Evolutionary conservation across 1,140 invertebrate genomes (phyloP).

Genomic region (Marisa cornuarietis): DNA sequence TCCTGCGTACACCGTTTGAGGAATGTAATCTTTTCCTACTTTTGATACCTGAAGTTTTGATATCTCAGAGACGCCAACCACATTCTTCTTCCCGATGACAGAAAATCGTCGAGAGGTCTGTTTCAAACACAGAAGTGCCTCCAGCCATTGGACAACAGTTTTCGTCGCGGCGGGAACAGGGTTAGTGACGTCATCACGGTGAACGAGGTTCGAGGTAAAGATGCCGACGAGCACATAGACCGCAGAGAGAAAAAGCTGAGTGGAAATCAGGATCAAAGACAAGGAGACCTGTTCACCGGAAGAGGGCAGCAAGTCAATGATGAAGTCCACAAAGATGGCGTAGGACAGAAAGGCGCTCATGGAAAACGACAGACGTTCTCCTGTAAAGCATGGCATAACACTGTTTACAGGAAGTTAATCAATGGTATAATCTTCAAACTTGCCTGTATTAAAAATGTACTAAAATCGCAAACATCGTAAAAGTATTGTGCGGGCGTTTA

Average conservation of each 20-base stretch:
- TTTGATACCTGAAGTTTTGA: too few relatives aligned
- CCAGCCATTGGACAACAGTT: not conserved
- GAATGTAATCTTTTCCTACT: too few relatives aligned
- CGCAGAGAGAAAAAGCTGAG: not conserved
- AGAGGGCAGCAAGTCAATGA: conserved; percentile 14
- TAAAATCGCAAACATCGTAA: too few relatives aligned
- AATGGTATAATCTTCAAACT: too few relatives aligned
- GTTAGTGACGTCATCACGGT: not conserved
- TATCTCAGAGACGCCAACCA: too few relatives aligned
- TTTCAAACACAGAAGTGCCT: not conserved
- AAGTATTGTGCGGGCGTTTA: too few relatives aligned
- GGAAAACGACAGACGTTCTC: conserved; percentile 26
- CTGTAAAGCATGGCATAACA: not conserved
- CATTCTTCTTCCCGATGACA: too few relatives aligned
- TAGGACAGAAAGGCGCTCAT: conserved; percentile 23
- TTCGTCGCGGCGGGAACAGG: not conserved
- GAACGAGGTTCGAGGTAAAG: not conserved
- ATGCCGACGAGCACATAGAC: conserved; percentile 7
- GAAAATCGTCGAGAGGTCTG: too few relatives aligned
- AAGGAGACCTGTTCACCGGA: conserved; percentile 10
- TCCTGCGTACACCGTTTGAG: too few relatives aligned
- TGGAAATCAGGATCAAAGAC: not conserved
- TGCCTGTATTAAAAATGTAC: too few relatives aligned
- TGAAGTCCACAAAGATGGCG: conserved; percentile 23
- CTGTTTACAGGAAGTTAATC: too few relatives aligned